Evolutionary conservation across 1,140 invertebrate species (phyloP).

Genomic region (Brachionus sp.): DNA sequence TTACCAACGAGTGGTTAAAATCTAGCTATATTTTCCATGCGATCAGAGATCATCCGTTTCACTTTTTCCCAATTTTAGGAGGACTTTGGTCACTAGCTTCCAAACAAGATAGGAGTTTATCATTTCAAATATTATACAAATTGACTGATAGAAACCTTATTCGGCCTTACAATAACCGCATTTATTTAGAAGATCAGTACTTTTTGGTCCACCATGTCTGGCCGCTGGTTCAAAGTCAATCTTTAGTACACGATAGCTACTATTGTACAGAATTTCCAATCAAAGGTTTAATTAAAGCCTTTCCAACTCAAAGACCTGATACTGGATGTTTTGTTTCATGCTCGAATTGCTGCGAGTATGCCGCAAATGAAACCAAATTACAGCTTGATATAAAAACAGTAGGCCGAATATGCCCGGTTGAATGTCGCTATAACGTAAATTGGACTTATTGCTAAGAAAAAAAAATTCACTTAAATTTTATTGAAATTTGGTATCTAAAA

Average conservation of each 20-base stretch:
- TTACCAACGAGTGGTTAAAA: background rate
- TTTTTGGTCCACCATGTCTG: background rate
- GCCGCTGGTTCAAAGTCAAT: background rate
- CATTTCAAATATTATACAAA: background rate
- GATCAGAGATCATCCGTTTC: conserved; percentile 44
- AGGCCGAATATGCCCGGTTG: background rate
- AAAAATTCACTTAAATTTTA: too few species aligned
- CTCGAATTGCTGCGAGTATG: background rate
- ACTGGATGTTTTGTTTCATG: conserved; percentile 12
- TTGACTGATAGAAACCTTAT: background rate
- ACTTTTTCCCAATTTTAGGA: conserved; percentile 36
- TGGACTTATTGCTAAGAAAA: background rate
- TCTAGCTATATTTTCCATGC: conserved; percentile 1
- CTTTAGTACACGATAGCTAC: conserved; percentile 17
- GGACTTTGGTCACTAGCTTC: background rate
- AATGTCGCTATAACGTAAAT: background rate
- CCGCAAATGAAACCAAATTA: background rate
- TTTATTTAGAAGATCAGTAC: conserved; percentile 34
- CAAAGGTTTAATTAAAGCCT: background rate
- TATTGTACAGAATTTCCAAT: conserved; percentile 16
- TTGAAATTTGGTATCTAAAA: background rate
- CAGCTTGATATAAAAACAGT: background rate
- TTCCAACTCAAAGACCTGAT: background rate
- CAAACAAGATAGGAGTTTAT: background rate
- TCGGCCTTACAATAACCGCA: conserved; percentile 6